Evolutionary conservation across 2,113 vertebrate species (phyloP), one percentile per base, ranked within the genome.

Genomic region (Mugil cephalus): DNA sequence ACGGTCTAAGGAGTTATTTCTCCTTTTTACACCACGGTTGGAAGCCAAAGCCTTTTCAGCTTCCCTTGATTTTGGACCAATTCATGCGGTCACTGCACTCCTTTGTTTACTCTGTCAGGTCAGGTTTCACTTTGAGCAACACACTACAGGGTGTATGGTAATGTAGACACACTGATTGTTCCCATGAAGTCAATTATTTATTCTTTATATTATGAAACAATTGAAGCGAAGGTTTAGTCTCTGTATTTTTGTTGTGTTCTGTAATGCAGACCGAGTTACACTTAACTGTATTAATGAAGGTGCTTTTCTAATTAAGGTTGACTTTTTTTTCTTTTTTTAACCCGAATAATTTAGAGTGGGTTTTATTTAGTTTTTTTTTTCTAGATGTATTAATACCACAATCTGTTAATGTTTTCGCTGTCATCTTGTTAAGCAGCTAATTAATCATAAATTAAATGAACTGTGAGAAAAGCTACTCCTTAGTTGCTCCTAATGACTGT

Each of bases 401-500:
- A 47, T 69, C 24, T 54, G 35, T 84, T 15, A 8, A 63, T 74
- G 42, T 74, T 69, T 71, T 76, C 47, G 21, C 21, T 69, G 53
- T 69, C 55, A 19, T 47, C 13, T 70, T 78, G 59, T 78, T 2
- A 19, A 70, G 58, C 50, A 71, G 59, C 76, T 2, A 19, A 70
- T 58, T 46, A 71, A 65, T 74, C 35, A 55, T 79, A n/a, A 48
- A 92, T 76, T 90, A 88, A 91, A 90, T 80, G 0, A 79, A 65
- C 14, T 54, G 10, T 30, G 39, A 60, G 0, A 64, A 51, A 9
- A 59, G 7, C 1, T n/a, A 1, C 6, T n/a, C n/a, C n/a, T n/a
- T 51, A 19, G 6, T 35, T 19, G 12, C 13, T 38, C 24, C 24
- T 30, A 30, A 30, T 30, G 24, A 0, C 62, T 48, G 46, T 13